Base-by-base conservation (phyloP, 2,888 invertebrate genomes). In the Hypolimnas misippus region DNA sequence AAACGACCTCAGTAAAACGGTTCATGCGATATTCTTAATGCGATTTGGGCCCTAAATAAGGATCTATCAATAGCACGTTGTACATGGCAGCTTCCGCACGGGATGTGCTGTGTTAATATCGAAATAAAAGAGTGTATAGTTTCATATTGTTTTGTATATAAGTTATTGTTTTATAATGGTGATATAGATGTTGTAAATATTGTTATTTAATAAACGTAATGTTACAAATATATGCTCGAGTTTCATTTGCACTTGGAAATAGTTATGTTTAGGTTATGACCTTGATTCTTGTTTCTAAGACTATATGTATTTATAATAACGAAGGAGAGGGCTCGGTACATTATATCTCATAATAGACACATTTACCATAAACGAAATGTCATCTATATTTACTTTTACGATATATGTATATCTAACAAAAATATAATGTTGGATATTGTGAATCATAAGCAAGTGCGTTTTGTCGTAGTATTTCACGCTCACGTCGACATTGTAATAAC, bases 401-500 rank as follows among this genome's bases (percentile, higher is more conserved):
- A n/a, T n/a, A n/a, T n/a, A n/a, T n/a, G n/a, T n/a, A n/a, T n/a
- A n/a, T n/a, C n/a, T n/a, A n/a, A n/a, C n/a, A n/a, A n/a, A n/a
- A n/a, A n/a, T n/a, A n/a, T n/a, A n/a, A n/a, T n/a, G n/a, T n/a
- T n/a, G n/a, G n/a, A n/a, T n/a, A n/a, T n/a, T n/a, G n/a, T n/a
- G 7, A 17, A 8, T 2, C 16, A 5, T 42, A 17, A 10, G 25
- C n/a, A 19, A 19, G 29, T 40, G 31, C 44, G 31, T 53, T 38
- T 29, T 50, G n/a, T 44, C 35, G n/a, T 40, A 33, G 53, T 40
- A 54, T 42, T 29, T 17, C 17, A 16, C 44, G 25, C n/a, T 51
- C 44, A 54, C 44, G n/a, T 57, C 63, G 62, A 72, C 72, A 71
- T 71, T 73, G 73, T 71, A 72, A 66, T 73, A 70, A 79, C 77